Base-by-base conservation (phyloP, 1,140 invertebrate species). In the Drosophila fuyamai region DNA sequence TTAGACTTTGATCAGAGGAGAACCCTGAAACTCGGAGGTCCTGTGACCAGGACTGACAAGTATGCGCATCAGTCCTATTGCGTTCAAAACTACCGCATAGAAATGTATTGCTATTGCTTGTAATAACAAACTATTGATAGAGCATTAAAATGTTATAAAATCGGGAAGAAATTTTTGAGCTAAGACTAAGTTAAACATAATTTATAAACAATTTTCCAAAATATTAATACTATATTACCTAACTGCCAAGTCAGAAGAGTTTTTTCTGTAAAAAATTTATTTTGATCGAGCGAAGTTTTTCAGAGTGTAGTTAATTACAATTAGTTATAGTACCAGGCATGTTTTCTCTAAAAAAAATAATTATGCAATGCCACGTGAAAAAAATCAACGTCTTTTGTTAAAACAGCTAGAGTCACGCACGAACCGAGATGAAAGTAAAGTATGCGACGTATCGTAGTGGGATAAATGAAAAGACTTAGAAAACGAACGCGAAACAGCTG, bases 91-190 rank as follows among this genome's bases (percentile, higher is more conserved):
- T 63, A 57, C 23, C 74, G 18, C 9, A 66, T 78, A 7, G 62
- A 81, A 77, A 77, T 77, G 68, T 82, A 65, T 48, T 81, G 79
- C 29, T 66, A 67, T 48, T 81, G 95, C 7, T 9, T 48, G 32
- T 65, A 59, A 47, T 32, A 32, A 32, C 6, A 32, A 32, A 7
- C 29, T 32, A 6, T 32, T 32, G 0, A 32, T 32, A 1, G 29
- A 7, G 29, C 29, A 32, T 7, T 7, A 32, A 23, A 23, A 23
- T 4, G 23, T 23, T 23, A 23, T 18, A 23, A 23, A 23, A 23
- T 23, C 2, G 23, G 3, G 0, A 23, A 23, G 2, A 23, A 23
- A 23, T 23, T 23, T 23, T 23, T 23, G 23, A 32, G 29, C 7
- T 32, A 7, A 7, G 29, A 32, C 4, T 32, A 32, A 7, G 8